A percentile compares a stretch with the other conserved stretches of the same genome.
phyloP scores from a whole-genome alignment of 2,797 vertebrate genomes.

The Babyrousa celebensis region DNA sequence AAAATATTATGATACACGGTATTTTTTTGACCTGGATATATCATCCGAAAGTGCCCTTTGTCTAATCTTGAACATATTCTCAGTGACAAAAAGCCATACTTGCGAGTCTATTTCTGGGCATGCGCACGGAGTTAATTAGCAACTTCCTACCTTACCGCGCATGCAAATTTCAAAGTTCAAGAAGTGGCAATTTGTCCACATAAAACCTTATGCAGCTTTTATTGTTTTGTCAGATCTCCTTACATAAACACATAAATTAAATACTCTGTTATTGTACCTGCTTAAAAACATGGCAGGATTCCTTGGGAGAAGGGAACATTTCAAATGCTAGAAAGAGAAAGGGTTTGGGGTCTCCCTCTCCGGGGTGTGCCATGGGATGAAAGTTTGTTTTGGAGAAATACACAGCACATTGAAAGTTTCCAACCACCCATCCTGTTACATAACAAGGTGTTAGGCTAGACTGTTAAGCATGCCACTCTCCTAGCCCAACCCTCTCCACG shows the following conservation, averaged over 20 bases:
- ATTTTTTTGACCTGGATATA: conserved; percentile 68
- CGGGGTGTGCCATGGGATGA: not conserved
- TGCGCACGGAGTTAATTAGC: conserved; percentile 81
- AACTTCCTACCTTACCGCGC: conserved; percentile 73
- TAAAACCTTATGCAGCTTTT: conserved; percentile 76
- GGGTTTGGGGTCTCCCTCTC: conserved; percentile 43
- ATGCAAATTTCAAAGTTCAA: conserved; percentile 84
- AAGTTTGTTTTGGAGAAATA: not conserved
- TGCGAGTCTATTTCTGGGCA: conserved; percentile 76
- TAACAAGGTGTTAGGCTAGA: no score
- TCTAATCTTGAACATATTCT: conserved; percentile 76
- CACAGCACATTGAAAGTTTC: no score
- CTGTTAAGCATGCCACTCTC: no score
- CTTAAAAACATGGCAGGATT: conserved; percentile 78
- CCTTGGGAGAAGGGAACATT: conserved; percentile 81
- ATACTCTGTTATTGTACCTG: conserved; percentile 49
- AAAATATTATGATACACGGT: conserved; percentile 73
- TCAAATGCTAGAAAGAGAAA: conserved; percentile 78
- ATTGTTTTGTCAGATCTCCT: conserved; percentile 84
- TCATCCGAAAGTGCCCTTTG: conserved; percentile 59
- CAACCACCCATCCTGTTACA: no score
- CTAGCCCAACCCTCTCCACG: not conserved
- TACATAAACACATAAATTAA: conserved; percentile 85
- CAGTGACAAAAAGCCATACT: conserved; percentile 77
- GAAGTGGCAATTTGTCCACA: conserved; percentile 79